Base-by-base conservation (phyloP, 1,140 invertebrate genomes). In the Drosophila kurseongensis region DNA sequence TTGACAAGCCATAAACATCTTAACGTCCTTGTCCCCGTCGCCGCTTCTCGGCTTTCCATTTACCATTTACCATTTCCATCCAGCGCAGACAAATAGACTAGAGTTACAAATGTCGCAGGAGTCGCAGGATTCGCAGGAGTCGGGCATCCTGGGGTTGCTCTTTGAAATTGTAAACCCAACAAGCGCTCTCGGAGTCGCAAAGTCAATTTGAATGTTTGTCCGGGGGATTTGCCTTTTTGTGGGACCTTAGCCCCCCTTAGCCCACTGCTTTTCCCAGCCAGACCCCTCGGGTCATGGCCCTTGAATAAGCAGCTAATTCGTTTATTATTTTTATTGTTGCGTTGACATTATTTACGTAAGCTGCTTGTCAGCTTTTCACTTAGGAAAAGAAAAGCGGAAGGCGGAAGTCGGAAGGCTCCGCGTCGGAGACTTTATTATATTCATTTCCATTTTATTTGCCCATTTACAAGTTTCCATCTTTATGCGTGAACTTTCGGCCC, bases 271-370 rank as follows among this genome's bases (percentile, higher is more conserved):
- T 23, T 47, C 27, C 6, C 10, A 35, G 16, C 35, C 58, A 41
- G 44, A 38, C 8, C 40, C 52, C 62, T 45, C 56, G 66, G 38
- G 57, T 81, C 57, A 61, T 44, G 44, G 40, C 40, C 65, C 60
- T 65, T 79, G 79, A 76, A 89, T 80, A 80, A 84, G 84, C 84
- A 84, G 84, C 84, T 88, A 88, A 88, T 88, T 88, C 84, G 84
- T 88, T 88, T 88, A 88, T 88, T 88, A 88, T 89, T 88, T 89
- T 88, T 88, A 88, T 88, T 88, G 84, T 88, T 89, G 77, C 84
- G 80, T 84, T 88, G 84, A 88, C 84, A 88, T 88, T 88, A 88
- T 88, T 88, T 89, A 89, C 85, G 80, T 89, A 88, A 88, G 84
- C 84, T 84, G 86, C 83, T 88, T 89, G 83, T 88, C 83, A 88